Conservation (phyloP, 1,140 invertebrate genomes). For the Temnothorax curvispinosus region DNA sequence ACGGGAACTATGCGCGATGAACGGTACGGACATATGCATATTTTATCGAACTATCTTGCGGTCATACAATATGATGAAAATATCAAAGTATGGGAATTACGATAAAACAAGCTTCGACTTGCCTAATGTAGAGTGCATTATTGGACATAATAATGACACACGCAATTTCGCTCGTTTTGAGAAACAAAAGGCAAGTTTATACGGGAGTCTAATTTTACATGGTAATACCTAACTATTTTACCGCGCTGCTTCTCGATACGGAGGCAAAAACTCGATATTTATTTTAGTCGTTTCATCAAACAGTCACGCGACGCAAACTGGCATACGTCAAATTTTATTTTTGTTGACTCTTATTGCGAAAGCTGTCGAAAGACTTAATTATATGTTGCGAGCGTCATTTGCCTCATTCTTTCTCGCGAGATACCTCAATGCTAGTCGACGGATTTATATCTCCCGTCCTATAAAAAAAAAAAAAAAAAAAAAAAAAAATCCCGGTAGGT, state of each 20-base stretch:
- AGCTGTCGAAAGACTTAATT: slow-evolving; percentile 26
- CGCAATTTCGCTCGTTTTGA: neutral
- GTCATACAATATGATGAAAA: slow-evolving; percentile 29
- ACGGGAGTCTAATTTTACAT: neutral
- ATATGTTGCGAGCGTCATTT: slow-evolving; percentile 5
- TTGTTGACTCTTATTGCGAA: neutral
- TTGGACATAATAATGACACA: slow-evolving; percentile 7
- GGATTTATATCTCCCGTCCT: slow-evolving; percentile 23
- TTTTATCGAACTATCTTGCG: slow-evolving; percentile 35
- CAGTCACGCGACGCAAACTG: neutral
- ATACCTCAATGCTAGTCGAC: slow-evolving; percentile 24
- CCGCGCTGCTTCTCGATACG: neutral
- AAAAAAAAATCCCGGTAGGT: neutral
- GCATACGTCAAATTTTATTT: slow-evolving; percentile 21
- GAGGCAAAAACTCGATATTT: neutral
- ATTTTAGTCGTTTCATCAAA: neutral
- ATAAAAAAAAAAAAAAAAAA: neutral
- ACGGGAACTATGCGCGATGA: neutral
- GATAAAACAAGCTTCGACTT: slow-evolving; percentile 16
- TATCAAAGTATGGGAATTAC: slow-evolving; percentile 12
- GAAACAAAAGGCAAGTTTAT: neutral
- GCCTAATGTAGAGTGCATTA: neutral
- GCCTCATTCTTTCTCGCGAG: slow-evolving; percentile 4
- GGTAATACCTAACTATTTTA: neutral
- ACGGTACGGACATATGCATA: neutral